Evolutionary conservation across 2,797 vertebrate genomes (phyloP), one percentile per base, ranked within the genome.

Genomic region (Jordanella pulchra): DNA sequence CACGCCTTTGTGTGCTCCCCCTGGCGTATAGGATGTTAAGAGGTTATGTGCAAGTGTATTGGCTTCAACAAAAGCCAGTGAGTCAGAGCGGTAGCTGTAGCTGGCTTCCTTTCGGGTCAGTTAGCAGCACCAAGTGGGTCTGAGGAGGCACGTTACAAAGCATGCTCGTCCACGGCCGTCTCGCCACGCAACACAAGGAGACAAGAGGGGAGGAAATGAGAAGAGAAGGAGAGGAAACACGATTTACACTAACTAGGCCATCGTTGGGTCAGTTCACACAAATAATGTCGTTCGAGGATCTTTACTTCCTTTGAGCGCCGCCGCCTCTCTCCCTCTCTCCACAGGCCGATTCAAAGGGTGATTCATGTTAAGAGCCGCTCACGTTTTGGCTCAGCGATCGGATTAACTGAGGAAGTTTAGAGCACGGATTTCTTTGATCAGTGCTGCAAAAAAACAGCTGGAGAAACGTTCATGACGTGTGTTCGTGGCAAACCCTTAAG

Each of bases 101-200:
- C 91, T 84, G 86, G 77, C 83, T 94, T 93, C 90, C 88, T 93
- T 90, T 92, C 93, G 88, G 93, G 93, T 94, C 93, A 94, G 90
- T 91, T 93, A 90, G 89, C 93, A 90, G 84, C 88, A 83, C 87
- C 87, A 73, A 87, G 87, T 86, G 86, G 47, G 84, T 92, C 85
- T 93, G 89, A 92, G 85, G 83, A 91, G 85, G 83, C 86, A 89
- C 66, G 90, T 89, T 90, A 90, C 71, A 89, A 91, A 89, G 90
- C 82, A 77, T 73, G 79, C 65, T 75, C 7, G 54, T 89, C 85
- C 87, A 84, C 89, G 72, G 82, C 88, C 73, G 76, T 80, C 84
- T 81, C 82, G 78, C 82, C 83, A 72, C 42, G 6, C 69, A 79
- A 85, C 74, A 30, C 66, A 50, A 85, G 75, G 71, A 68, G 58